phyloP scores from a whole-genome alignment of 2,888 invertebrate species.

The Mycalesis mineus region DNA sequence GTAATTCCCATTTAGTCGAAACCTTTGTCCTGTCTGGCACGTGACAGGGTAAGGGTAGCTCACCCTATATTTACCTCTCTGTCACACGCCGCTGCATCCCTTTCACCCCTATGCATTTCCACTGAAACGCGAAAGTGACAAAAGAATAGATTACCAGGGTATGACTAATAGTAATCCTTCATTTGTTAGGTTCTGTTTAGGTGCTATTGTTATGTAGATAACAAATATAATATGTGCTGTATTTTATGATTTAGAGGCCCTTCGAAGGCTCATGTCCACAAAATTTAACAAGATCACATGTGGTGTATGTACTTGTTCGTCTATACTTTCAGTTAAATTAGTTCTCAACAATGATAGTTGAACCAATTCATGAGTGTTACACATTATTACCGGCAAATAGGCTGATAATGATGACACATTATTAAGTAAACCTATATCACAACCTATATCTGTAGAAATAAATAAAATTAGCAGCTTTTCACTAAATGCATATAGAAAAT shows the following conservation, averaged over 20 bases:
- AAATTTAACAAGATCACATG: too few relatives aligned
- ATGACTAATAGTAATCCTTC: constrained; percentile 27
- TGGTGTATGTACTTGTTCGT: too few relatives aligned
- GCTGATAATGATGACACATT: too few relatives aligned
- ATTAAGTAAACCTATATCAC: too few relatives aligned
- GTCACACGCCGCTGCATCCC: constrained; percentile 10
- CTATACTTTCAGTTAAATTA: too few relatives aligned
- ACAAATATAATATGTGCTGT: constrained; percentile 14
- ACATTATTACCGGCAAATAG: too few relatives aligned
- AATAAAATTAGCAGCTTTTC: too few relatives aligned
- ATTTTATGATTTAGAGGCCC: not conserved
- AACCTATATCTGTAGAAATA: too few relatives aligned
- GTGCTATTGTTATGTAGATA: constrained; percentile 26
- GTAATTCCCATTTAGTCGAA: constrained; percentile 34
- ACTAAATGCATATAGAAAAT: too few relatives aligned
- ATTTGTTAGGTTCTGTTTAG: constrained; percentile 22
- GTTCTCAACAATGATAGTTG: too few relatives aligned
- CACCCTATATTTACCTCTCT: constrained; percentile 43
- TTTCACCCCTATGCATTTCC: constrained; percentile 3
- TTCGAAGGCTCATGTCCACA: too few relatives aligned
- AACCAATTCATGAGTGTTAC: too few relatives aligned
- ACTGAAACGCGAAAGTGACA: constrained; percentile 15
- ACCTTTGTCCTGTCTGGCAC: constrained; percentile 58
- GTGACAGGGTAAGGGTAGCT: constrained; percentile 63
- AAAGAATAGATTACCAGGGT: constrained; percentile 22